Percentiles rank a stretch among this genome's conserved stretches.
Conservation (phyloP, 2,797 vertebrate species). For the Pangasius sanitwongsei region DNA sequence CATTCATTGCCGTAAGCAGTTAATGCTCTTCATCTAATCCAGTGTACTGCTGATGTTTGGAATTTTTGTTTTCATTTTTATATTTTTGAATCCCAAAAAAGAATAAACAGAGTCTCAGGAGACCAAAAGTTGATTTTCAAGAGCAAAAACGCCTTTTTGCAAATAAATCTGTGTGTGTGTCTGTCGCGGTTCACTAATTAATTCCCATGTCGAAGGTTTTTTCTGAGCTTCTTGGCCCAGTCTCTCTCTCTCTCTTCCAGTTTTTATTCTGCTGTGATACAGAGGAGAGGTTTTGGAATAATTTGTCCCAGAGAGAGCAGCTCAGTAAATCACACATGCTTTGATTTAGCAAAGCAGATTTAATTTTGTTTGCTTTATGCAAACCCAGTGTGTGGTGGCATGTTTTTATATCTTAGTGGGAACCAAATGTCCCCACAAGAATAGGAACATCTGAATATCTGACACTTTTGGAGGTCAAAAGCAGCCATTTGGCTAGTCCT, state of each 20-base stretch:
- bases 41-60: constrained; percentile 2
- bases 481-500: neutral
- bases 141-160: constrained; percentile 74
- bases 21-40: constrained; percentile 2
- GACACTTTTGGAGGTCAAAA: constrained; percentile 1
- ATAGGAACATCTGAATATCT: constrained; percentile 3
- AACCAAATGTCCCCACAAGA: neutral
- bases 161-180: constrained; percentile 66
- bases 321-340: constrained; percentile 96
- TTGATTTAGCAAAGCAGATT: constrained; percentile 99
- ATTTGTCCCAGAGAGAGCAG: constrained; percentile 99
- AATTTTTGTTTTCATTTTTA: neutral
- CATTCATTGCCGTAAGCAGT: neutral
- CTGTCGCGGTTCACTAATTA: constrained; percentile 92
- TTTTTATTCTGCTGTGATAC: constrained; percentile 97
- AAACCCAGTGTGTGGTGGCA: constrained; percentile 88
- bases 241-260: constrained; percentile 83
- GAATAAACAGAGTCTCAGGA: constrained; percentile 16
- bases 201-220: constrained; percentile 97
- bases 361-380: constrained; percentile 99
- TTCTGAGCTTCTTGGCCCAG: constrained; percentile 90
- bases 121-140: constrained; percentile 69
- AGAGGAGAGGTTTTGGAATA: constrained; percentile 99
- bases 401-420: neutral
- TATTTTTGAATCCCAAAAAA: neutral